Evolutionary conservation across 1,140 invertebrate genomes (phyloP).

Genomic region (Drosophila bipectinata): DNA sequence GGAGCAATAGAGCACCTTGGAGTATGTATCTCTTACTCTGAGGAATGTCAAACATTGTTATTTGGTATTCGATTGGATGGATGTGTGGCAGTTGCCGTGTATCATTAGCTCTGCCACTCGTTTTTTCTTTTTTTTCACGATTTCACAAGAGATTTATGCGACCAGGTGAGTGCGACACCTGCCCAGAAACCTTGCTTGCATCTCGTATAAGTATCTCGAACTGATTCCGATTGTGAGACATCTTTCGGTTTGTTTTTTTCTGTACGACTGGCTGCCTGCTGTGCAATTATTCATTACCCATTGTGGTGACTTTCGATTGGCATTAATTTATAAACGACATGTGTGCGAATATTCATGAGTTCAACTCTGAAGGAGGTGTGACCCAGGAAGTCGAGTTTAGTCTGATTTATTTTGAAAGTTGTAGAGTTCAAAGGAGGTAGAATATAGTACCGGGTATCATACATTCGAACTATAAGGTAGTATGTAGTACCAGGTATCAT

Average conservation of each 20-base stretch:
- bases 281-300: conserved; percentile 67
- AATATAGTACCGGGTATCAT: too few species aligned
- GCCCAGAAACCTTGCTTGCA: conserved; percentile 20
- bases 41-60: conserved; percentile 74
- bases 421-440: too few species aligned
- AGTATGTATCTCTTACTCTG: conserved; percentile 61
- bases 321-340: conserved; percentile 28
- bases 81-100: conserved; percentile 39
- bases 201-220: conserved; percentile 18
- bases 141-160: conserved; percentile 68
- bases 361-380: conserved; percentile 18
- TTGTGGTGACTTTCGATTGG: conserved; percentile 37
- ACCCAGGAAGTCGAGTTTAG: conserved; percentile 18
- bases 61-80: conserved; percentile 64
- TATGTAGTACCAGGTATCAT: too few species aligned
- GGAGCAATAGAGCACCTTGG: conserved; percentile 31
- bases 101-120: conserved; percentile 28
- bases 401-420: too few species aligned
- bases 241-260: conserved; percentile 19
- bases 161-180: conserved; percentile 53
- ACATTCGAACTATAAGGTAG: too few species aligned
- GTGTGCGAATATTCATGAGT: conserved; percentile 27
- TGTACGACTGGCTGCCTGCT: conserved; percentile 40
- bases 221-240: conserved; percentile 41
- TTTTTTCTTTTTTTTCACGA: conserved; percentile 8